These are phyloP conservation scores for Enteromius anoplus DNA, from an alignment of 2,797 vertebrate species.

Conservation along the genomic window DNA sequence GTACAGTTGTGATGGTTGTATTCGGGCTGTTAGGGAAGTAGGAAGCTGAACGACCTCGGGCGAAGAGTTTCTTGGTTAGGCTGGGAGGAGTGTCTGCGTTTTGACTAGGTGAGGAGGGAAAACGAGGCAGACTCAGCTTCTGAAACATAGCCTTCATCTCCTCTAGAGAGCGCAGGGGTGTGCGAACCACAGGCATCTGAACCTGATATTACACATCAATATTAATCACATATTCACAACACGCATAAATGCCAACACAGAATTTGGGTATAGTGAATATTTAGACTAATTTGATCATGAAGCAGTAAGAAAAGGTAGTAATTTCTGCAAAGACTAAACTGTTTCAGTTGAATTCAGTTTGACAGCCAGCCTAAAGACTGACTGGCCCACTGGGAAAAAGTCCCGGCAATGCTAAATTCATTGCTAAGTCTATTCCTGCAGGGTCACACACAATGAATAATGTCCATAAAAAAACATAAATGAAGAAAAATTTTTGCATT, in stretches of 20 bases:
- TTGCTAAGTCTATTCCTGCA: background rate
- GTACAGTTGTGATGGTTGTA: background rate
- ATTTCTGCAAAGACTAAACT: background rate
- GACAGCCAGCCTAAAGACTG: background rate
- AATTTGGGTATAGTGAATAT: background rate
- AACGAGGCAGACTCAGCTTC: constrained; percentile 79
- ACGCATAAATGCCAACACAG: background rate
- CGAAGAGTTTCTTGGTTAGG: constrained; percentile 68
- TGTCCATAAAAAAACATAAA: background rate
- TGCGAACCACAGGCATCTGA: constrained; percentile 73
- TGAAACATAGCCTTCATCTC: constrained; percentile 90
- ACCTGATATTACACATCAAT: constrained; percentile 68
- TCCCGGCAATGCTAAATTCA: background rate
- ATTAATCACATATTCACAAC: background rate
- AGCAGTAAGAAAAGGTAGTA: background rate
- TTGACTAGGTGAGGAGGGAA: constrained; percentile 67
- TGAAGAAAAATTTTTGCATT: background rate
- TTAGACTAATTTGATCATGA: background rate
- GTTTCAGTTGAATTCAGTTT: background rate
- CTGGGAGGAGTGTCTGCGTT: constrained; percentile 62
- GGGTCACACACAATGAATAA: background rate
- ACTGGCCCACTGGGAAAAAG: background rate
- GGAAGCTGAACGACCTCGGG: constrained; percentile 20
- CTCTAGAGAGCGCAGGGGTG: constrained; percentile 83
- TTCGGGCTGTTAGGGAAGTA: constrained; percentile 49